Base-by-base conservation (phyloP, 2,888 invertebrate species). In the Leucoma salicis region DNA sequence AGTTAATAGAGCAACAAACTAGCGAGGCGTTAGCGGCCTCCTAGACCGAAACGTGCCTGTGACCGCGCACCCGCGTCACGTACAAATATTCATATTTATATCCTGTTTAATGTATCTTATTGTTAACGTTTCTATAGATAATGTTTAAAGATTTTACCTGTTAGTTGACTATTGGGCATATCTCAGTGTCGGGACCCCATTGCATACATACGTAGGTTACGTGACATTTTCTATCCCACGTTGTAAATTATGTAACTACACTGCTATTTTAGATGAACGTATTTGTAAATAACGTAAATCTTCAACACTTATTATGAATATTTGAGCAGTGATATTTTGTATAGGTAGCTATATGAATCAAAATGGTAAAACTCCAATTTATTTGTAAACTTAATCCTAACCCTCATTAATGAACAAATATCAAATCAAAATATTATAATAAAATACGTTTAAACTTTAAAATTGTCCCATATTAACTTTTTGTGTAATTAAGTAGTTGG, bases 281-380 rank as follows among this genome's bases (percentile, higher is more conserved):
- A 71, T 79, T 75, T 84, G 82, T 83, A 85, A 72, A 82, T 85
- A 83, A 69, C 63, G 74, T 74, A 59, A 60, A 65, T 59, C 70
- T 69, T 67, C 69, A 70, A 58, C 60, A 67, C 62, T 75, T 65
- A 66, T 76, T 79, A 70, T 82, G 68, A 81, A 78, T 82, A 84
- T 80, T 75, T 73, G 79, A 78, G 78, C 82, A 75, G 82, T 84
- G 83, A 82, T 85, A 86, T 85, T 84, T 86, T 86, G 73, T 83
- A 80, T 82, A 82, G 76, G 74, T 77, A 77, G 69, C 75, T 75
- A 69, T 77, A 67, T 66, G 58, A 59, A 61, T 55, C 52, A 55
- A 68, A 63, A 67, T 60, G 47, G 57, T 57, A 37, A 51, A 67
- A 64, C 60, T 67, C 57, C 68, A 59, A 64, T 63, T 72, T 61